Conservation (phyloP, 2,888 invertebrate genomes). For the Drosophila mercatorum region DNA sequence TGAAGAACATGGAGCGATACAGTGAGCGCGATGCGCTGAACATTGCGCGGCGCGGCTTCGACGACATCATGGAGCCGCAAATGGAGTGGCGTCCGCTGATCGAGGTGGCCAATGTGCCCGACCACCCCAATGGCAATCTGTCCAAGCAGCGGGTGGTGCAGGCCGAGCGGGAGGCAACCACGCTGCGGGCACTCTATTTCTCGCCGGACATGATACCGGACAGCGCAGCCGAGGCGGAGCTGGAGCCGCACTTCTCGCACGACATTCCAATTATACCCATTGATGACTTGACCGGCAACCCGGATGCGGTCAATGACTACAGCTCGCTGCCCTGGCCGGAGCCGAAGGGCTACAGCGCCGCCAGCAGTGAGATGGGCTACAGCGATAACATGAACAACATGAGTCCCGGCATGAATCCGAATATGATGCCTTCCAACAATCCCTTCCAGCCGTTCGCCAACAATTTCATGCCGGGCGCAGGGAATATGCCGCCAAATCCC, state of each 20-base stretch:
- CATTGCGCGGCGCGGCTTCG: constrained; percentile 90
- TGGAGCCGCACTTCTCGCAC: constrained; percentile 90
- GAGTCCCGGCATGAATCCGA: constrained; percentile 39
- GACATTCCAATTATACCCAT: constrained; percentile 94
- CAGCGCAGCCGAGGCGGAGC: constrained; percentile 93
- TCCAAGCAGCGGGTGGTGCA: constrained; percentile 95
- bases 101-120: constrained; percentile 88
- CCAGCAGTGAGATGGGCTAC: constrained; percentile 58
- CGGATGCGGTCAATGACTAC: constrained; percentile 92
- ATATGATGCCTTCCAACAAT: constrained; percentile 54
- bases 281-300: constrained; percentile 94
- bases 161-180: constrained; percentile 93
- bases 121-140: constrained; percentile 89
- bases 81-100: constrained; percentile 90
- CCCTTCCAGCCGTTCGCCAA: constrained; percentile 80
- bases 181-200: constrained; percentile 92
- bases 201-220: constrained; percentile 94
- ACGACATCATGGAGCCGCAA: constrained; percentile 93
- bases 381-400: constrained; percentile 40
- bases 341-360: constrained; percentile 87
- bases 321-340: constrained; percentile 93
- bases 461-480: constrained; percentile 47
- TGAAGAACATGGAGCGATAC: constrained; percentile 95
- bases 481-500: constrained; percentile 34
- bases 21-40: constrained; percentile 94